Base-by-base conservation (phyloP, 1,140 invertebrate genomes). In the Apis laboriosa region DNA sequence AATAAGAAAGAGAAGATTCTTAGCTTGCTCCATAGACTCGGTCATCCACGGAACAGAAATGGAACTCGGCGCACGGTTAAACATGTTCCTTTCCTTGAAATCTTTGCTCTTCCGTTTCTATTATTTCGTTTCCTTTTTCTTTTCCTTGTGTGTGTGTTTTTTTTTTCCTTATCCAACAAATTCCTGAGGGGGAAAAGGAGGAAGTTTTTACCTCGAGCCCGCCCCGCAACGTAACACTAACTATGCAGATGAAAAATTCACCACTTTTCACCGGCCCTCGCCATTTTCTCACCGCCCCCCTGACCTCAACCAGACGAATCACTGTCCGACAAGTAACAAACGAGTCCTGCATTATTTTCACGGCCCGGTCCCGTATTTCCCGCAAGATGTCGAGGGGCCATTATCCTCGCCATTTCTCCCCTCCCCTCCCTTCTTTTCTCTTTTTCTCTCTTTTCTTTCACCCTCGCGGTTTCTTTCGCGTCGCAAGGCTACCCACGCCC, bases 211-310 rank as follows among this genome's bases (percentile, higher is more conserved):
- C 43, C 63, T 15, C 72, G 56, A 68, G 72, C 67, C 19, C 3
- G 34, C 4, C 55, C 56, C 55, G 70, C 34, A 34, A 34, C 34
- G 85, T 79, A 84, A 85, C 79, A 67, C 80, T 88, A 89, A 89
- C 89, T 87, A 86, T 85, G 86, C 83, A 83, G 86, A 88, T 91
- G 86, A 90, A 92, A 91, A 91, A 91, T 90, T 85, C 83, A 86
- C 66, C 80, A 67, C 66, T 81, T 56, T 63, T 66, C 61, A 53
- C 21, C 56, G 79, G 60, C 49, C 66, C 49, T 66, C 64, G 77
- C 86, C 80, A 86, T 91, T 91, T 90, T 88, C 89, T 89, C 86
- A 77, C 80, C 34, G 85, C 87, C 83, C 63, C 73, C 76, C 76
- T 43, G 34, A 86, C 79, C 68, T 58, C 80, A 67, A 82, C 75